Evolutionary conservation across 1,140 invertebrate species (phyloP), one percentile per base, ranked within the genome.

Genomic region (Heliconius nattereri): DNA sequence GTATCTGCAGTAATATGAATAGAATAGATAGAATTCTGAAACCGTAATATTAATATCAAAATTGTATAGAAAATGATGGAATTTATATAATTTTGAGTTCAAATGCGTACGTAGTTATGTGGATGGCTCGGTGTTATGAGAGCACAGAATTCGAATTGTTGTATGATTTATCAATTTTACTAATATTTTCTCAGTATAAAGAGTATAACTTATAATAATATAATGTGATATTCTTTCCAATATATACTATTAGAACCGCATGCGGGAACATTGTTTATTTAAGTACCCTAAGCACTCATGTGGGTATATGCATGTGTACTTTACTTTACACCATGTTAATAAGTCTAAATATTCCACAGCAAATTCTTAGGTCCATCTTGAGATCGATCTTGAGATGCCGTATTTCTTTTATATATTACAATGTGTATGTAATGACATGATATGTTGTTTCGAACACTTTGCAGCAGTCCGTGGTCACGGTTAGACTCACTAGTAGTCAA

Each of bases 251-350:
- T 66, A 16, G 8, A 0, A 66, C 9, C 7, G 16, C 3, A 66
- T 66, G 60, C 26, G 60, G 60, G 60, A 66, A 66, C 60, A 66
- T 66, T 66, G 60, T 66, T 66, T 66, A 66, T 66, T 66, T 19
- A 3, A 29, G 60, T 66, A 66, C 60, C 60, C 60, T 29, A 66
- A 26, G 29, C 13, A 66, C 1, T 13, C 16, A 16, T n/a, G 60
- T 66, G 19, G 16, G 16, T 20, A 19, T 52, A 8, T 7, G 7
- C 19, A 20, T 52, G 7, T 52, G 49, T 20, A 35, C 32, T 35
- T 35, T 7, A 32, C 29, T 52, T 19, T 19, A 52, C 49, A 7
- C 20, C 19, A 16, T 20, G 16, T 52, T 20, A 16, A 45, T 45
- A 45, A 45, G 40, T 13, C 9, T 13, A 45, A 45, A 45, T 16